Evolutionary conservation across 2,888 invertebrate genomes (phyloP), one percentile per base, ranked within the genome.

Genomic region (Hydriomena furcata): DNA sequence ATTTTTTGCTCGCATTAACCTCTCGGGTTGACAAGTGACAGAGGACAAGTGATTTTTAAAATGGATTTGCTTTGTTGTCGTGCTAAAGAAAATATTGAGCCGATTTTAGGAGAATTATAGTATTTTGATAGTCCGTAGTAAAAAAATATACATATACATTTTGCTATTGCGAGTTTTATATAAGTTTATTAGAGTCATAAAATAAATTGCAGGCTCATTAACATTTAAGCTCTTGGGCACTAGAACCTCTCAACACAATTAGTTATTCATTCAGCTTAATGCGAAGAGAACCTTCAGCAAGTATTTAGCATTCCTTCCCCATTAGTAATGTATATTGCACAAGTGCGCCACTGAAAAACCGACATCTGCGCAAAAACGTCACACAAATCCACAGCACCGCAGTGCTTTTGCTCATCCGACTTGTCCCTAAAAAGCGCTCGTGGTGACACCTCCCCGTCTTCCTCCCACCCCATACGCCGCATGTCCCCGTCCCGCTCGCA

Each of bases 401-500:
- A 65, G 68, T 66, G 73, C 76, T 73, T 71, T 70, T 66, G 76
- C 77, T 84, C 77, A 80, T 82, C 82, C 82, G 76, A 73, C 79
- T 78, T 77, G 76, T 79, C 80, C 83, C 82, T 85, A 85, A 86
- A 86, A 83, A 85, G 82, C 81, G 78, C 76, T 71, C 72, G 67
- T 79, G 86, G 85, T 88, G 89, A 89, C 89, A 89, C 89, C 87
- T 86, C 84, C 85, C 80, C 72, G 73, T 78, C 80, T 74, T 78
- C 80, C 79, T 79, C 79, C 78, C 77, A 74, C 80, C 74, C 76
- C 73, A 65, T 63, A 47, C 54, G 65, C 66, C 66, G 65, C 64
- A 60, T 68, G 61, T 58, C 50, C 56, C 75, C 72, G 65, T 90
- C 89, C 66, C 76, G 58, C 83, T 88, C 85, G 68, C 84, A 82